Evolutionary conservation across 2,113 vertebrate genomes (phyloP), one percentile per base, ranked within the genome.

Genomic region (Channa maculata): DNA sequence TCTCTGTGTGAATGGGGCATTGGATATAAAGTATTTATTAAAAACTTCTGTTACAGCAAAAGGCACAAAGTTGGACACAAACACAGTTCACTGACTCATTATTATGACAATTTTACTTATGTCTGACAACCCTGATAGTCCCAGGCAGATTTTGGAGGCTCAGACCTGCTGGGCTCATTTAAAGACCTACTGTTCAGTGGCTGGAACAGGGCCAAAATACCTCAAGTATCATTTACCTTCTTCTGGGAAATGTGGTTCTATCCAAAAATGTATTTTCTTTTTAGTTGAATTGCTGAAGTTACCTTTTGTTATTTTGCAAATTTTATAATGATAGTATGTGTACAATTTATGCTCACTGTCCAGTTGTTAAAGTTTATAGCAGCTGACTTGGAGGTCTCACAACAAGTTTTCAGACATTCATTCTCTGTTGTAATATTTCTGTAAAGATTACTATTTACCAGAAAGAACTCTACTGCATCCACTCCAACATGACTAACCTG

Each of bases 141-240:
- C 12, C 15, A 5, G 61, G 50, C 74, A 49, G 64, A 38, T 2
- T 24, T 50, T n/a, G 57, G 38, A 46, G 34, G 57, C 39, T 58
- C 45, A 45, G 58, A 73, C 36, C 64, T 65, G 65, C 69, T 65
- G 58, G 41, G 67, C 12, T 68, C 39, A 33, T 66, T 81, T 71
- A 24, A 80, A 41, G 38, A 48, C 53, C 65, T 70, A 48, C 15
- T 75, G 33, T 48, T 53, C n/a, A 34, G 41, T 59, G 57, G 66
- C 43, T 61, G 2, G 15, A 39, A 61, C 59, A 65, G 52, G 53
- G 34, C n/a, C 65, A 82, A 51, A 24, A 24, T 24, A 24, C 24
- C 24, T 24, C 24, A 24, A 24, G 24, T 24, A 24, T 24, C 24
- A 24, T 24, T 24, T 24, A 24, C 34, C 5, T 44, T 37, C 46